A percentile compares a stretch with the other conserved stretches of the same genome.
Conservation (phyloP, 2,888 invertebrate species). For the Xanthia icteritia region DNA sequence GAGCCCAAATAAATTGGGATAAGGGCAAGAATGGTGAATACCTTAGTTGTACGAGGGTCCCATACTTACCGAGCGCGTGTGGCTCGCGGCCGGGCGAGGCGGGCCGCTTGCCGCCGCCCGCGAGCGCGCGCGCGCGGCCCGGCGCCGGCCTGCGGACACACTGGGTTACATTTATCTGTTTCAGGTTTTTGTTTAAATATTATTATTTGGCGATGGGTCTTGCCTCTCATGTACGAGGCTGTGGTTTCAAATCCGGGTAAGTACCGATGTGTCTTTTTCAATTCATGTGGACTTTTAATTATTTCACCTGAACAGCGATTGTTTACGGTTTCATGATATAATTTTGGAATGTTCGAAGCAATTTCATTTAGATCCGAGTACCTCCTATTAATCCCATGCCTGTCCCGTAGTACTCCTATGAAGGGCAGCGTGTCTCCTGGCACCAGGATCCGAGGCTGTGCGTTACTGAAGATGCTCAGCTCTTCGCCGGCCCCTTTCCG, state of each 20-base stretch:
- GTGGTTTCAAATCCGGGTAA: no score
- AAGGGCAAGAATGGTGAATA: background rate
- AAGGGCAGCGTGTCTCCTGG: conserved; percentile 82
- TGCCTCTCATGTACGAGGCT: no score
- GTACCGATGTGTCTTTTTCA: no score
- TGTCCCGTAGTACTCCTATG: conserved; percentile 73
- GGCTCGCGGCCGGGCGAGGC: conserved; percentile 49
- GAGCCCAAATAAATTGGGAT: background rate
- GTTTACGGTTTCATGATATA: no score
- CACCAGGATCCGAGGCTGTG: conserved; percentile 71
- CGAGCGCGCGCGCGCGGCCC: conserved; percentile 45
- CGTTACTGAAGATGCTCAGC: conserved; percentile 69
- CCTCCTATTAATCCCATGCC: conserved; percentile 73
- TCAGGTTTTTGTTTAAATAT: background rate
- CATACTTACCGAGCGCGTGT: conserved; percentile 26
- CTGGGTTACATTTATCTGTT: background rate
- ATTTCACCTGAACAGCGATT: no score
- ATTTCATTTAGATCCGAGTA: background rate
- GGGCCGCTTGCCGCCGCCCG: conserved; percentile 53
- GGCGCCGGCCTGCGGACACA: conserved; percentile 71
- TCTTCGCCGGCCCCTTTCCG: conserved; percentile 81
- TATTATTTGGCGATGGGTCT: background rate
- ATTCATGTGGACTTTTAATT: no score
- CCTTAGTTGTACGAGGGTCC: background rate
- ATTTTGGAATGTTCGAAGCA: no score